Percentiles rank a stretch among this genome's conserved stretches.
Conservation (phyloP, 2,888 invertebrate species). For the Colletes collaris region DNA sequence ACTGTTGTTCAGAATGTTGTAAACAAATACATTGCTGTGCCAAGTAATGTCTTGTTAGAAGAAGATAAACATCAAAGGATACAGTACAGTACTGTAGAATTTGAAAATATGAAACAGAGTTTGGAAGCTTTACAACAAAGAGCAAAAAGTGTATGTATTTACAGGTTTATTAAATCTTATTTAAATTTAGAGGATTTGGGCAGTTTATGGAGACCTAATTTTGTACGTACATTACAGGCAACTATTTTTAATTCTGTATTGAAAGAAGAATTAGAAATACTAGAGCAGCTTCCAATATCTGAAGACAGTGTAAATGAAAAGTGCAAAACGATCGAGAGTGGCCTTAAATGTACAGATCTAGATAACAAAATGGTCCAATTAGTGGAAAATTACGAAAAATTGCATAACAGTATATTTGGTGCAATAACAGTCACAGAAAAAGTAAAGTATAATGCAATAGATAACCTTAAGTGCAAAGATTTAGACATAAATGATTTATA, state of each 20-base stretch:
- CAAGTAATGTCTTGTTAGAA: conserved; percentile 69
- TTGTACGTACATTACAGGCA: conserved; percentile 59
- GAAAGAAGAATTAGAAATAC: conserved; percentile 68
- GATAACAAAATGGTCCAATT: conserved; percentile 49
- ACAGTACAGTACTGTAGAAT: conserved; percentile 68
- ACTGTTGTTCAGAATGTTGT: conserved; percentile 61
- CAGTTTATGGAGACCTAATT: conserved; percentile 6
- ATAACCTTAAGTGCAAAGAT: conserved; percentile 51
- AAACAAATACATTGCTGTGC: conserved; percentile 67
- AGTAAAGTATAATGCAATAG: conserved; percentile 47
- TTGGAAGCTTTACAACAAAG: conserved; percentile 65
- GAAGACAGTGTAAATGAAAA: conserved; percentile 55
- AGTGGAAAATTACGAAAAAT: conserved; percentile 47
- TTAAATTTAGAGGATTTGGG: not conserved
- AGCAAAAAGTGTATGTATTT: conserved; percentile 63
- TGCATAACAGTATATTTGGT: conserved; percentile 36
- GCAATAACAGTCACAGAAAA: conserved; percentile 25
- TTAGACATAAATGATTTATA: conserved; percentile 43
- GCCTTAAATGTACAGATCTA: conserved; percentile 25
- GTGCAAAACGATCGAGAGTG: conserved; percentile 57
- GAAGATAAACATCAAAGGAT: conserved; percentile 71
- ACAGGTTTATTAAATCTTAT: not conserved
- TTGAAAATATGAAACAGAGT: conserved; percentile 52
- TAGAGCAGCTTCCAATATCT: conserved; percentile 59
- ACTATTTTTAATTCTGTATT: conserved; percentile 69